A percentile compares a stretch with the other conserved stretches of the same genome.
Conservation (phyloP, 2,888 invertebrate species). For the Glyphotaelius pellucidus region DNA sequence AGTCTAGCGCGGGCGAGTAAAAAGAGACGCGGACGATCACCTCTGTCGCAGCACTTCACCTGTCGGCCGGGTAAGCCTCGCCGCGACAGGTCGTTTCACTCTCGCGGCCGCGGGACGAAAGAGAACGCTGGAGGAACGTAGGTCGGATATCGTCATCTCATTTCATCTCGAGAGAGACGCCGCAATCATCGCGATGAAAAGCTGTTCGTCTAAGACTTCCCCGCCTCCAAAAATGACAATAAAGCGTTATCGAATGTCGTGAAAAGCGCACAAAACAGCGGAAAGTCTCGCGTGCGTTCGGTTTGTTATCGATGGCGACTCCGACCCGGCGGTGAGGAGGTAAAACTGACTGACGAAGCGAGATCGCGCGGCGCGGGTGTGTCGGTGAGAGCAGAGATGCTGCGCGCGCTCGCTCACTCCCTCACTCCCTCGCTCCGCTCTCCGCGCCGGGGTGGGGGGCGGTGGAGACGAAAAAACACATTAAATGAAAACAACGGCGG, state of each 20-base stretch:
- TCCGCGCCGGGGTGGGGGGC: conserved; percentile 57
- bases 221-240: conserved; percentile 51
- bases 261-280: conserved; percentile 46
- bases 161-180: conserved; percentile 53
- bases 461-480: conserved; percentile 54
- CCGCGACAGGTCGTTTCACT: conserved; percentile 60
- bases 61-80: conserved; percentile 60
- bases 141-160: conserved; percentile 43
- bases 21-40: conserved; percentile 62
- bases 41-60: conserved; percentile 65
- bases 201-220: conserved; percentile 48
- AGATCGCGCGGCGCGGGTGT: conserved; percentile 57
- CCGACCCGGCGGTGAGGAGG: conserved; percentile 56
- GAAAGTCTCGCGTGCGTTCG: conserved; percentile 52
- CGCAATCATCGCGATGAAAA: conserved; percentile 39
- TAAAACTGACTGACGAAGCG: conserved; percentile 42
- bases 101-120: conserved; percentile 59
- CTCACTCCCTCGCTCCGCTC: neutral
- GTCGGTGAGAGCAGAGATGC: conserved; percentile 51
- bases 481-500: conserved; percentile 64
- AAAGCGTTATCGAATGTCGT: conserved; percentile 21
- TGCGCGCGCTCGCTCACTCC: conserved; percentile 42
- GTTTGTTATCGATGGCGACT: conserved; percentile 50
- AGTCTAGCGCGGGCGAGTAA: conserved; percentile 61
- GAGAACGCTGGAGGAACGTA: conserved; percentile 55